phyloP scores from a whole-genome alignment of 2,797 vertebrate genomes.

The Clamator glandarius region DNA sequence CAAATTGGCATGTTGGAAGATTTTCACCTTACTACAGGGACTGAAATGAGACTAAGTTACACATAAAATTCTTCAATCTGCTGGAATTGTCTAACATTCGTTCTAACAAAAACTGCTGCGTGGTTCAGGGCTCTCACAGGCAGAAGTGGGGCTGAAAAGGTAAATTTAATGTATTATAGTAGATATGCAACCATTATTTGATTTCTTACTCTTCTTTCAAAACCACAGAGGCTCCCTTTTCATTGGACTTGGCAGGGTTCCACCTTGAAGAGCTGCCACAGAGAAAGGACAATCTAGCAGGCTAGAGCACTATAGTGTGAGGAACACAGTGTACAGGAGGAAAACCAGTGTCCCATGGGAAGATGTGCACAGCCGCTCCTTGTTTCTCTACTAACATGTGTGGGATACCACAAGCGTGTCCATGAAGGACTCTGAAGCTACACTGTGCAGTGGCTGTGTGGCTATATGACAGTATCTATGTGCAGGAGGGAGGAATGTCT shows the following conservation, averaged over 20 bases:
- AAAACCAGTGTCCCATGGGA: background rate
- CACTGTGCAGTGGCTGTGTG: background rate
- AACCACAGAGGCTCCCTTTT: slow-evolving; percentile 15
- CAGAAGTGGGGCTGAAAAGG: background rate
- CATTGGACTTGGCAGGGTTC: rapidly evolving
- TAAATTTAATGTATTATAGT: background rate
- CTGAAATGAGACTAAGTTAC: background rate
- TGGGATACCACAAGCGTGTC: slow-evolving; percentile 8
- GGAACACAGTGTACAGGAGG: background rate
- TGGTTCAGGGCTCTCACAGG: background rate
- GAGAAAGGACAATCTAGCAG: background rate
- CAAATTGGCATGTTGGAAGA: background rate
- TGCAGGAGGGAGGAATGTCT: background rate
- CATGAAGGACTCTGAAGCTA: background rate
- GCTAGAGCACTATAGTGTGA: background rate
- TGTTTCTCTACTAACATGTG: background rate
- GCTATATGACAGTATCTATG: rapidly evolving
- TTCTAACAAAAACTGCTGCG: background rate
- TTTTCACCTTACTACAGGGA: slow-evolving; percentile 12
- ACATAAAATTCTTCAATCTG: background rate
- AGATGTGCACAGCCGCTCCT: background rate
- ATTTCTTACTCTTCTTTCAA: slow-evolving; percentile 5
- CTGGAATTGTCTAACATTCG: background rate
- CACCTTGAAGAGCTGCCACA: background rate
- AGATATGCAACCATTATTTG: background rate